Percentiles rank a stretch among this genome's conserved stretches.
phyloP scores from a whole-genome alignment of 2,113 vertebrate species.

The Perca schrenkii region DNA sequence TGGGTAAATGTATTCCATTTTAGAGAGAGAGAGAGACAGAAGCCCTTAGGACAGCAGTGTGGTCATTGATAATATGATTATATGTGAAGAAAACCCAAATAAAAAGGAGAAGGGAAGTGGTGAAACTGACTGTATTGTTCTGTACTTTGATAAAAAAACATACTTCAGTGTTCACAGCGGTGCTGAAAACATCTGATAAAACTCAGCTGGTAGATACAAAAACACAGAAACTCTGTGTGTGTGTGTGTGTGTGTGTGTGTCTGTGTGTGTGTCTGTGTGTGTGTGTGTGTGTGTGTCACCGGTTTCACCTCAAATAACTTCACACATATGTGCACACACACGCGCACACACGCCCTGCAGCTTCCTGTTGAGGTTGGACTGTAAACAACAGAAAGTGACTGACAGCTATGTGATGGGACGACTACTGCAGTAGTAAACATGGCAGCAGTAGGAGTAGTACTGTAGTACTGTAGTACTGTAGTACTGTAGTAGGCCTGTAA shows the following conservation, averaged over 20 bases:
- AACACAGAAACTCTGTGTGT: background rate
- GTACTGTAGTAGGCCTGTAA: too few species aligned
- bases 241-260: too few species aligned
- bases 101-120: too few species aligned
- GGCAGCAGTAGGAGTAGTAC: background rate
- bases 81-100: too few species aligned
- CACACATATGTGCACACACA: background rate
- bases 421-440: background rate
- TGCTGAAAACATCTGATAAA: background rate
- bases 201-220: background rate
- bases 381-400: constrained; percentile 28
- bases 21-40: too few species aligned
- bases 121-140: background rate
- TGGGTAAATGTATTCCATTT: too few species aligned
- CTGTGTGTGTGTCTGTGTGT: background rate
- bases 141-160: constrained; percentile 1
- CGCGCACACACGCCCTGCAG: background rate
- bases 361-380: constrained; percentile 41
- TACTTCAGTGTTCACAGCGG: background rate
- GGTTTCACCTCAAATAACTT: background rate
- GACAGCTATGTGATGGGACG: background rate
- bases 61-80: too few species aligned
- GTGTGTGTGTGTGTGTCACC: background rate
- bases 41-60: too few species aligned
- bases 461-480: too few species aligned